These are phyloP conservation scores for Pseudopodoces humilis DNA, from an alignment of 2,113 vertebrate genomes.

Conservation along the genomic window DNA sequence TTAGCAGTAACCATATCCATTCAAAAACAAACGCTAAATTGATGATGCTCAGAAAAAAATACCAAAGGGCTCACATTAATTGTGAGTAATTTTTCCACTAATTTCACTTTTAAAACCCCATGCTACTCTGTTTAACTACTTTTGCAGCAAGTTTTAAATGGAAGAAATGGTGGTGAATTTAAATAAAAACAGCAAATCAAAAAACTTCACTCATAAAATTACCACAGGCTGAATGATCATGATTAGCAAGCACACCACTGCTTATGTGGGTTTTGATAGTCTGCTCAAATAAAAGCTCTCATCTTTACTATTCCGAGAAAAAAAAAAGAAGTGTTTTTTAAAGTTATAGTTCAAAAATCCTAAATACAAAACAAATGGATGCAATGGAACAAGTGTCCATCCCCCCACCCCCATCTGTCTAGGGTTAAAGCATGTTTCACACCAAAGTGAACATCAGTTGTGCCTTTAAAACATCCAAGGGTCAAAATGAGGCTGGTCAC, in stretches of 20 bases:
- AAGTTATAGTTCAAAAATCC: constrained; percentile 37
- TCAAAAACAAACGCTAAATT: background rate
- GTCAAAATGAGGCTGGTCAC: constrained; percentile 36
- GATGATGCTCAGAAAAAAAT: constrained; percentile 3
- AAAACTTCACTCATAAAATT: constrained; percentile 35
- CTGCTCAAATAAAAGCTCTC: constrained; percentile 19
- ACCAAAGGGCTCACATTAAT: constrained; percentile 55
- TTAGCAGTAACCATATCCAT: background rate
- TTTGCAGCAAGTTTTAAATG: constrained; percentile 34
- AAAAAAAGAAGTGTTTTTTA: background rate
- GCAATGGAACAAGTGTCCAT: background rate
- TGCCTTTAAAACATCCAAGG: constrained; percentile 37
- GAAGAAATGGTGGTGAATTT: constrained; percentile 49
- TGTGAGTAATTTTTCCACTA: constrained; percentile 30
- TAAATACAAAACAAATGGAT: constrained; percentile 18
- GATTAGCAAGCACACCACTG: background rate
- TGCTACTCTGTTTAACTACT: constrained; percentile 41
- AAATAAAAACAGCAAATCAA: constrained; percentile 35
- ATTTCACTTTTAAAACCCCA: constrained; percentile 22
- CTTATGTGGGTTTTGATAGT: constrained; percentile 1
- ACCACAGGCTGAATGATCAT: constrained; percentile 27
- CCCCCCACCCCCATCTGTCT: background rate
- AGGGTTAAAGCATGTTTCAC: constrained; percentile 35
- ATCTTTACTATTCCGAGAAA: background rate
- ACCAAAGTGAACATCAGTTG: constrained; percentile 39